Percentiles rank a stretch among this genome's conserved stretches.
Evolutionary conservation across 1,140 invertebrate species (phyloP).

Genomic region (Philaenus spumarius): DNA sequence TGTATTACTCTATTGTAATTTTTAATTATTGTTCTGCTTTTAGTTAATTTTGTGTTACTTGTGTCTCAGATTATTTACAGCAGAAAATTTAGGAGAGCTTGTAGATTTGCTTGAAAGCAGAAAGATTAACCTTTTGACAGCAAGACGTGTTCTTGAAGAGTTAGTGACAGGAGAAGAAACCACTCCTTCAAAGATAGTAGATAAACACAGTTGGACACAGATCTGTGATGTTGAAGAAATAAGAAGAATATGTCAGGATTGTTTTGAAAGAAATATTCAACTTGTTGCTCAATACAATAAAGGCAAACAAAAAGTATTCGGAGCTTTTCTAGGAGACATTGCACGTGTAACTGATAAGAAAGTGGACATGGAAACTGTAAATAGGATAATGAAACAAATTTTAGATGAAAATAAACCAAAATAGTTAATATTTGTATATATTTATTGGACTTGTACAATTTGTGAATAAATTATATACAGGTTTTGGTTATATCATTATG

Average conservation of each 20-base stretch:
- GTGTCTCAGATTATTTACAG: slow-evolving; percentile 40
- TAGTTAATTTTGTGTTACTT: slow-evolving; percentile 19
- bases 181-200: slow-evolving; percentile 48
- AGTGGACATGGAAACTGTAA: slow-evolving; percentile 55
- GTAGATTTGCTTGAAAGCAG: slow-evolving; percentile 49
- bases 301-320: slow-evolving; percentile 63
- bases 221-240: slow-evolving; percentile 55
- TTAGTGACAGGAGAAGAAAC: slow-evolving; percentile 43
- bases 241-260: slow-evolving; percentile 49
- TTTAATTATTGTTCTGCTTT: too few relatives aligned
- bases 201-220: slow-evolving; percentile 53
- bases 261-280: slow-evolving; percentile 59
- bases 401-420: slow-evolving; percentile 40
- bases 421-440: too few relatives aligned
- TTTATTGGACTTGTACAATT: too few relatives aligned
- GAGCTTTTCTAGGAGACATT: slow-evolving; percentile 52
- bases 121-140: slow-evolving; percentile 53
- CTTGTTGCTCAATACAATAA: slow-evolving; percentile 55
- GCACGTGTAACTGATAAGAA: slow-evolving; percentile 49
- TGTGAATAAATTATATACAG: too few relatives aligned
- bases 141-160: slow-evolving; percentile 46
- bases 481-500: too few relatives aligned
- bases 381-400: slow-evolving; percentile 51
- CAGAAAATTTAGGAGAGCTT: slow-evolving; percentile 49
- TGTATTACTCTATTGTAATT: too few relatives aligned